Evolutionary conservation across 2,113 vertebrate species (phyloP).

Genomic region (Atractosteus spatula): DNA sequence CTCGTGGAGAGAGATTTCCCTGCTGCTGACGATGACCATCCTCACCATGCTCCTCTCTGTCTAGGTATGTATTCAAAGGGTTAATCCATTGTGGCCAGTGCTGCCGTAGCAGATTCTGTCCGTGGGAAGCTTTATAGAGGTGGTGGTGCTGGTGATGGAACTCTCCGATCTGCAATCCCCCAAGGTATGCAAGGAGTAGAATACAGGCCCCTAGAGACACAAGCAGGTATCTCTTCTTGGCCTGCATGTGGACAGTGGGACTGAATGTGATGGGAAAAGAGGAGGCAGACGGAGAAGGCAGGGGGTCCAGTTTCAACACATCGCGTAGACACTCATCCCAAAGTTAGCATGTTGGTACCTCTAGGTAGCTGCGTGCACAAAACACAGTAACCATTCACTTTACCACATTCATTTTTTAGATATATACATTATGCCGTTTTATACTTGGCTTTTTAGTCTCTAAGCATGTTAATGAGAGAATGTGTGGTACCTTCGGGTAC

Average conservation of each 20-base stretch:
- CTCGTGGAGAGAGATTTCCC: slow-evolving; percentile 64
- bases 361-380: slow-evolving; percentile 15
- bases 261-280: slow-evolving; percentile 34
- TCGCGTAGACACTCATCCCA: slow-evolving; percentile 33
- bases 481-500: no score
- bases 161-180: slow-evolving; percentile 68
- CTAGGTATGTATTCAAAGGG: slow-evolving; percentile 61
- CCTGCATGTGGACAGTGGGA: slow-evolving; percentile 75
- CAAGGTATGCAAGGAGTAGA: slow-evolving; percentile 71
- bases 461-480: no score
- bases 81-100: slow-evolving; percentile 53
- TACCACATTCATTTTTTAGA: no score
- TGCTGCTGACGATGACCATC: slow-evolving; percentile 61
- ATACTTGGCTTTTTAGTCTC: no score
- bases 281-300: slow-evolving; percentile 23
- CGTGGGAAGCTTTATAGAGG: slow-evolving; percentile 34
- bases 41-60: slow-evolving; percentile 68
- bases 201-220: slow-evolving; percentile 75
- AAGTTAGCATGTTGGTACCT: slow-evolving; percentile 16
- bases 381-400: slow-evolving; percentile 11
- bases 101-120: slow-evolving; percentile 16
- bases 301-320: slow-evolving; percentile 33
- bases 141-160: slow-evolving; percentile 53
- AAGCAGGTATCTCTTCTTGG: slow-evolving; percentile 80
- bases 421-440: no score